Evolutionary conservation across 2,113 vertebrate genomes (phyloP).

Genomic region (cattle (Bos taurus)): DNA sequence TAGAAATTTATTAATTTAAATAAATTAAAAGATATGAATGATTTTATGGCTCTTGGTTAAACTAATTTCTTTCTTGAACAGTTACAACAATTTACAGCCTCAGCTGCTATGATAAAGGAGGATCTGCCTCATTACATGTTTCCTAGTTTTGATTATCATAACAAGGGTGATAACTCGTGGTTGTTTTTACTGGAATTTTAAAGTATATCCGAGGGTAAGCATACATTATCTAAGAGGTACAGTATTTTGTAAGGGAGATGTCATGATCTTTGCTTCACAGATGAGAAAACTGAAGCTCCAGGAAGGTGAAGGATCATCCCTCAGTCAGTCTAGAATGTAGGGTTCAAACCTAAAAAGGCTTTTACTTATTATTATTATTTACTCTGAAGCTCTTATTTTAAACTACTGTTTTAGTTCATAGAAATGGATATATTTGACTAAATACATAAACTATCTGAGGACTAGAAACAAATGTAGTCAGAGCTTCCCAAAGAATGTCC

Average conservation of each 20-base stretch:
- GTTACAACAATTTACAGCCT: background rate
- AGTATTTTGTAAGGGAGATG: background rate
- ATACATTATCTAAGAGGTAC: background rate
- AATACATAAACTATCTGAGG: background rate
- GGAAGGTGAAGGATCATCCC: background rate
- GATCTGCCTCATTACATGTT: background rate
- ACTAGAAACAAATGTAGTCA: background rate
- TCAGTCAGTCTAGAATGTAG: background rate
- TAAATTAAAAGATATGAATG: background rate
- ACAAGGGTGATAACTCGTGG: background rate
- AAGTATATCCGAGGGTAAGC: background rate
- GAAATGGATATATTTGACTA: background rate
- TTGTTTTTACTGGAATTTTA: background rate
- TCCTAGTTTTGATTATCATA: background rate
- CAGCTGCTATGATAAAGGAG: background rate
- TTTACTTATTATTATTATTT: background rate
- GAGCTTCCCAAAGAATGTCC: slow-evolving; percentile 3
- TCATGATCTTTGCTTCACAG: background rate
- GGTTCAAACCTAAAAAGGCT: background rate
- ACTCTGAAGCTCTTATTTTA: background rate
- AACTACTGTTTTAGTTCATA: background rate
- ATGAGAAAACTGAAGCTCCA: background rate
- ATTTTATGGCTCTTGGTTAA: background rate
- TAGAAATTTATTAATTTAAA: too few species aligned
- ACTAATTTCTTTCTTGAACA: background rate